These are phyloP conservation scores for Malurus splendens DNA, from an alignment of 2,797 vertebrate genomes.

Conservation along the genomic window DNA sequence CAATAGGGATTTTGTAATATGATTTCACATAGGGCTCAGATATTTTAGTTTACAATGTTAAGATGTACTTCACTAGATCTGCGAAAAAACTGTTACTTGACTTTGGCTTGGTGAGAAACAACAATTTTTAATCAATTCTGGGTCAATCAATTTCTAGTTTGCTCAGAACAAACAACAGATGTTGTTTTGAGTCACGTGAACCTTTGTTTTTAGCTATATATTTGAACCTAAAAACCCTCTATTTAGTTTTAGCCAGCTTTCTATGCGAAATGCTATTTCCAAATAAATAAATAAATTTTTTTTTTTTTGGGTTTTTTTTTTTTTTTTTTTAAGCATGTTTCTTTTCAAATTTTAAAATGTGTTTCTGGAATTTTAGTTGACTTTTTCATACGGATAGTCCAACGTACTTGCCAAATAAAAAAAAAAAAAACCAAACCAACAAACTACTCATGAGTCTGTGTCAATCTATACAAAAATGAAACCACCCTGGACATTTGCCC, in stretches of 20 bases:
- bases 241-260: background rate
- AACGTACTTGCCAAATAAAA: background rate
- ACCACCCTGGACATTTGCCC: background rate
- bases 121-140: conserved; percentile 17
- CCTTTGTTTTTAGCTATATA: conserved; percentile 1
- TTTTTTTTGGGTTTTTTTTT: background rate
- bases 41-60: background rate
- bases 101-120: background rate
- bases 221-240: background rate
- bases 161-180: conserved; percentile 39
- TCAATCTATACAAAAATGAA: background rate
- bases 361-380: background rate
- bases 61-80: background rate
- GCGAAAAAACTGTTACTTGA: background rate
- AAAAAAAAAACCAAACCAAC: background rate
- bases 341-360: background rate
- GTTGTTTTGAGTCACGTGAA: conserved; percentile 16
- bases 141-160: conserved; percentile 12
- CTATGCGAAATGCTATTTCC: background rate
- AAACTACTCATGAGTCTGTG: background rate
- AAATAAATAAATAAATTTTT: background rate
- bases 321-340: background rate
- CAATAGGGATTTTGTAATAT: background rate
- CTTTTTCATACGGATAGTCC: background rate
- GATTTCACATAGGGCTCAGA: background rate